Conservation (phyloP, 2,113 vertebrate species). For the Sinocyclocheilus rhinocerous region DNA sequence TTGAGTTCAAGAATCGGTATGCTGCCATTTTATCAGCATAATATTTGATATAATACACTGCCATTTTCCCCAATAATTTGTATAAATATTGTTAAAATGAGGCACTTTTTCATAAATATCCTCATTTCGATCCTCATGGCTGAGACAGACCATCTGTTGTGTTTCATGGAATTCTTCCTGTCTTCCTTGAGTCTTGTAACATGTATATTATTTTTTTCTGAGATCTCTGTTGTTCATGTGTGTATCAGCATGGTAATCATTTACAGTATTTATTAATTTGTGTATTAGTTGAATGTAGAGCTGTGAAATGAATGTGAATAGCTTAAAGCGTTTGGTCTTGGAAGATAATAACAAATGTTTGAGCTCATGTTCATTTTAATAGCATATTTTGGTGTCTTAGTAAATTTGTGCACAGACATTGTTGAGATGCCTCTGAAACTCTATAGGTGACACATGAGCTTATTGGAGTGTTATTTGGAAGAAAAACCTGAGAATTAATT, state of each 20-base stretch:
- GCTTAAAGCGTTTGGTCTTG: not conserved
- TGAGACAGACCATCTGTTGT: conserved; percentile 19
- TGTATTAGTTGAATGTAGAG: not conserved
- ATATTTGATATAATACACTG: not conserved
- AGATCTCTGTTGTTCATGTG: not conserved
- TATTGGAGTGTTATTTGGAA: not conserved
- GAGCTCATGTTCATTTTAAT: not conserved
- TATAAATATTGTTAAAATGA: not conserved
- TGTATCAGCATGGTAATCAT: not conserved
- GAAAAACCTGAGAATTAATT: not conserved
- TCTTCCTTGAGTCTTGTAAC: too few relatives aligned
- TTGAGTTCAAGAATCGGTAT: not conserved
- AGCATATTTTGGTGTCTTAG: not conserved
- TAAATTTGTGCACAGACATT: not conserved
- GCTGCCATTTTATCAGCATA: not conserved
- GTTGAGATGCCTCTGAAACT: not conserved
- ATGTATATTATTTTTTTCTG: not conserved
- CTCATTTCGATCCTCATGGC: not conserved
- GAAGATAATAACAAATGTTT: not conserved
- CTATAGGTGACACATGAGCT: not conserved
- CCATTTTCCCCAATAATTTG: too few relatives aligned
- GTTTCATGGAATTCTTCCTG: conserved; percentile 11
- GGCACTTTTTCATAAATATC: not conserved
- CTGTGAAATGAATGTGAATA: not conserved
- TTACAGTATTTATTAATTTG: too few relatives aligned